Evolutionary conservation across 2,888 invertebrate species (phyloP).

Genomic region (Actias luna): DNA sequence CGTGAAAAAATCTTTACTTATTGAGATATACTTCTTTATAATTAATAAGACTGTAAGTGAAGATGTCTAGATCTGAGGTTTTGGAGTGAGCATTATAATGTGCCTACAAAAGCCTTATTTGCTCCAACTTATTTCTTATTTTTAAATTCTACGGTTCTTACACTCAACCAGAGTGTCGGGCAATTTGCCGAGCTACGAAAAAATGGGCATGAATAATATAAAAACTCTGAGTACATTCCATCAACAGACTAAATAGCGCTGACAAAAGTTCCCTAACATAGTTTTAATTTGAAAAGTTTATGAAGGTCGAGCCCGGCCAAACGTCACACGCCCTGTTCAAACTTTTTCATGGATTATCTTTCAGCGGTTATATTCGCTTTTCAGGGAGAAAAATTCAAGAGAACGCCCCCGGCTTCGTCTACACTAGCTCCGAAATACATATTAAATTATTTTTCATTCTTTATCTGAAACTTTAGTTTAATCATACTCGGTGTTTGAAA

Average conservation of each 20-base stretch:
- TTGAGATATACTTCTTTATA: too few relatives aligned
- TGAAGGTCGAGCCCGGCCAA: not conserved
- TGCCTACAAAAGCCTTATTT: too few relatives aligned
- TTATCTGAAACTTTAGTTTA: too few relatives aligned
- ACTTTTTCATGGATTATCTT: not conserved
- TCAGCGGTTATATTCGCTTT: not conserved
- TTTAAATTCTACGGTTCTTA: too few relatives aligned
- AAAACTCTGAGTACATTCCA: not conserved
- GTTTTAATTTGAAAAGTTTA: conserved; percentile 6
- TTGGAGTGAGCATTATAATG: too few relatives aligned
- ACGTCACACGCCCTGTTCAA: not conserved
- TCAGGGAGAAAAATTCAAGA: not conserved
- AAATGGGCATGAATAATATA: not conserved
- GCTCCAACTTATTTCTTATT: too few relatives aligned
- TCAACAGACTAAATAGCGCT: not conserved
- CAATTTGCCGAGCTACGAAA: too few relatives aligned
- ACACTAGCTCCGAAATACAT: not conserved
- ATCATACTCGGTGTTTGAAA: too few relatives aligned
- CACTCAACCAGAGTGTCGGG: too few relatives aligned
- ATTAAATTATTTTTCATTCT: not conserved
- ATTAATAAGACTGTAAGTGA: too few relatives aligned
- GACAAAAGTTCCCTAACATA: not conserved
- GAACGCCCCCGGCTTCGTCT: not conserved
- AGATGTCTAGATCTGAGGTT: too few relatives aligned
- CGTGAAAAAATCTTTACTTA: too few relatives aligned